These are phyloP conservation scores for Phrynosoma platyrhinos DNA, from an alignment of 2,113 vertebrate genomes.

Conservation along the genomic window DNA sequence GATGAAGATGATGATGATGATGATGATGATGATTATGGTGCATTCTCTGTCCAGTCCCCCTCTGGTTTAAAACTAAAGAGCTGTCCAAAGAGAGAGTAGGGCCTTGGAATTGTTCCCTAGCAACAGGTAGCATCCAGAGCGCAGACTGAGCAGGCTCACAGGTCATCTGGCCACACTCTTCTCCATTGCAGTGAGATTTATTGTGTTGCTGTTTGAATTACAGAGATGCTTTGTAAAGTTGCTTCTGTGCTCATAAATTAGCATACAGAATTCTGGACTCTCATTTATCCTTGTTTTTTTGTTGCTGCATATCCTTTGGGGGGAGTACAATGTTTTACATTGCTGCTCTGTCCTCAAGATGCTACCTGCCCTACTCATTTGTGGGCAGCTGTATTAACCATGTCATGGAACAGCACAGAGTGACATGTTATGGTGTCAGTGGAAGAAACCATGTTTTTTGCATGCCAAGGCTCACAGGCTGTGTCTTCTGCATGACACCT, in stretches of 20 bases:
- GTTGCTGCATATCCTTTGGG: neutral
- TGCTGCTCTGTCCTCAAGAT: too few relatives aligned
- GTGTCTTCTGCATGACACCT: too few relatives aligned
- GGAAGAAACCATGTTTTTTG: too few relatives aligned
- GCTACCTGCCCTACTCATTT: too few relatives aligned
- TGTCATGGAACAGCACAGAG: too few relatives aligned
- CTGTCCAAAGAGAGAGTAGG: neutral
- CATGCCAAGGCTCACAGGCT: too few relatives aligned
- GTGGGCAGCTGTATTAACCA: too few relatives aligned
- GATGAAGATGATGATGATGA: too few relatives aligned
- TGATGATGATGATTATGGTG: too few relatives aligned
- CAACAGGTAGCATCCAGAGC: neutral
- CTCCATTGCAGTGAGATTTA: neutral
- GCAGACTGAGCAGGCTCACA: neutral
- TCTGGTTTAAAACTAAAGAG: neutral
- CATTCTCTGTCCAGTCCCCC: too few relatives aligned
- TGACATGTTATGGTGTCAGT: too few relatives aligned
- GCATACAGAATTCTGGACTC: too few relatives aligned
- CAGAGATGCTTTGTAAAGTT: neutral
- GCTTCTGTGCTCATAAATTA: neutral
- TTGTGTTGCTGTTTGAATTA: neutral
- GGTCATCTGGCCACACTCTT: neutral
- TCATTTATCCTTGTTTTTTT: neutral
- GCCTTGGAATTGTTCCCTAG: neutral
- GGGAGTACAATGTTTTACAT: neutral